Base-by-base conservation (phyloP, 2,888 invertebrate genomes). In the Nymphalis urticae region DNA sequence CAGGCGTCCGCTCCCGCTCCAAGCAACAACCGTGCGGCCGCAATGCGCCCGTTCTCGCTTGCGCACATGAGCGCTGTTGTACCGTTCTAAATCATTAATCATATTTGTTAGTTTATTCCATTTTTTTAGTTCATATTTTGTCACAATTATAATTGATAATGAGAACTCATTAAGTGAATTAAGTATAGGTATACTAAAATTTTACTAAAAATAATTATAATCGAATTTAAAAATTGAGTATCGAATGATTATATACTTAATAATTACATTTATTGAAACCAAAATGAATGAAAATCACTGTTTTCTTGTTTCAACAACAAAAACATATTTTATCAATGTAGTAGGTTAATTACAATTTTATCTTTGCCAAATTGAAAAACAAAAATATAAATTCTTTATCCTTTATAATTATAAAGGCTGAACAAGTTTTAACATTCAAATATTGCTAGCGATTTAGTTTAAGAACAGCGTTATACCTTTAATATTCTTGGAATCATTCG, bases 21-120 rank as follows among this genome's bases (percentile, higher is more conserved):
- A 75, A 99, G 93, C 72, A 99, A 94, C 80, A 97, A 95, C 64
- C 96, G 95, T 62, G 97, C 97, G 86, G 98, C 97, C 58, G 95
- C 95, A 66, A 95, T 90, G 80, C 97, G 96, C 47, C 98, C 99
- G 79, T 96, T 96, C 81, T 96, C 95, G 70, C 97, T 95, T 60
- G 98, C 98, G 82, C 97, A 95, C 94, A 99, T 98, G 83, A 99
- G 96, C 64, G 97, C 97, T 62, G 98, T 98, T 72, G 97, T 96
- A 73, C 98, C 98, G 94, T 97, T 98, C 97, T 98, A 84, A 16
- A 68, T 53, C 47, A 65, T 73, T 60, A 62, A 32, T n/a, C 0
- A 17, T 8, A 8, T 56, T 19, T 50, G 8, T 50, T 17, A 50
- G 19, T 50, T 50, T 50, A 17, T 13, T 32, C 27, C 0, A 32